Evolutionary conservation across 2,888 invertebrate genomes (phyloP).

Genomic region (Falcaria lacertinaria): DNA sequence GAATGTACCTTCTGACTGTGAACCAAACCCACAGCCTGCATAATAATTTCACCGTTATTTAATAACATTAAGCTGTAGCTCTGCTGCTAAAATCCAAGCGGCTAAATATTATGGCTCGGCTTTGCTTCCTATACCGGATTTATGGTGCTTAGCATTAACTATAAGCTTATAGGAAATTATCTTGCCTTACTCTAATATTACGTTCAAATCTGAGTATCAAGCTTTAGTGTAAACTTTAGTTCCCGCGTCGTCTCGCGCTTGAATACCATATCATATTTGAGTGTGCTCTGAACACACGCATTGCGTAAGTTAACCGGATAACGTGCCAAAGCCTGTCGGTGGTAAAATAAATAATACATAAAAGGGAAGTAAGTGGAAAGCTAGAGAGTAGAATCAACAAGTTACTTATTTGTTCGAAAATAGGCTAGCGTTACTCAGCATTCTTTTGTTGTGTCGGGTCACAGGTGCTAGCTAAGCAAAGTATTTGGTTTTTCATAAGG

Average conservation of each 20-base stretch:
- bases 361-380: constrained; percentile 42
- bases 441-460: constrained; percentile 57
- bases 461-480: constrained; percentile 53
- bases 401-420: constrained; percentile 72
- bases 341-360: constrained; percentile 51
- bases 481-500: constrained; percentile 55
- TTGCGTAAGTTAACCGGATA: constrained; percentile 27
- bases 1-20: constrained; percentile 50
- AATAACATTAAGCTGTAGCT: constrained; percentile 52
- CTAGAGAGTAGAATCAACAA: constrained; percentile 61
- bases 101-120: constrained; percentile 55
- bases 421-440: constrained; percentile 63
- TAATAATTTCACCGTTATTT: constrained; percentile 57
- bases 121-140: constrained; percentile 59
- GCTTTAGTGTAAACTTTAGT: neutral
- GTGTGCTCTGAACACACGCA: neutral
- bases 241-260: neutral
- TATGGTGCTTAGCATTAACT: constrained; percentile 55
- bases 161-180: constrained; percentile 44
- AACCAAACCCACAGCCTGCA: constrained; percentile 40
- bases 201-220: neutral
- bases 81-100: constrained; percentile 46
- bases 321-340: constrained; percentile 32
- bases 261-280: neutral
- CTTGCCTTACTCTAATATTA: constrained; percentile 15